Base-by-base conservation (phyloP, 1,140 invertebrate genomes). In the Bicyclus anynana region DNA sequence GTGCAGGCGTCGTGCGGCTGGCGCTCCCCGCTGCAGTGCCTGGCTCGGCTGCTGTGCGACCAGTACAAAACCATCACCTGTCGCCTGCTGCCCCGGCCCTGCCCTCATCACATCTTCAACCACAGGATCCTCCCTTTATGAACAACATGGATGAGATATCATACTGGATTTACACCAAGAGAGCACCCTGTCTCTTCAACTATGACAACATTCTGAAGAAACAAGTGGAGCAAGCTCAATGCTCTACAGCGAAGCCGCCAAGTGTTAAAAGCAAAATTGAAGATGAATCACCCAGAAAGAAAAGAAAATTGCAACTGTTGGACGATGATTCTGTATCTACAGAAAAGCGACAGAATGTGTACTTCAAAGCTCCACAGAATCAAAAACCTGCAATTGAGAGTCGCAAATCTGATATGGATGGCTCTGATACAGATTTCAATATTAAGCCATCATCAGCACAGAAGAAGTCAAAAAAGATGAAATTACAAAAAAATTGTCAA, bases 121-220 rank as follows among this genome's bases (percentile, higher is more conserved):
- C 40, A 33, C n/a, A 53, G 29, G 62, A 65, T 58, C 26, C 46
- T 77, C 73, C 80, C 80, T 80, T 85, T 82, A 84, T 85, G 77
- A 84, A 61, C 73, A 78, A 77, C 56, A 84, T 87, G 82, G 82
- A 87, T 51, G 82, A 84, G 60, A 87, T 87, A 69, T 73, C 76
- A 2, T 87, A 78, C 54, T 87, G 84, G 84, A 74, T 87, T 16
- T 71, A 72, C 51, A 84, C 84, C 0, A 81, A 83, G 51, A 62
- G 83, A 47, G 83, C 83, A 10, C 83, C 84, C 1, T 87, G 83
- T 69, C 76, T 87, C 35, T 77, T 77, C 42, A 74, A 79, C 21
- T 84, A 81, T 69, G 77, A 86, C 26, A 80, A 77, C 62, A 59
- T 74, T 20, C 66, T 76, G n/a, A 81, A 80, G 52, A 79, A 74